These are phyloP conservation scores for Cepaea nemoralis DNA, from an alignment of 1,140 invertebrate genomes.

Conservation along the genomic window DNA sequence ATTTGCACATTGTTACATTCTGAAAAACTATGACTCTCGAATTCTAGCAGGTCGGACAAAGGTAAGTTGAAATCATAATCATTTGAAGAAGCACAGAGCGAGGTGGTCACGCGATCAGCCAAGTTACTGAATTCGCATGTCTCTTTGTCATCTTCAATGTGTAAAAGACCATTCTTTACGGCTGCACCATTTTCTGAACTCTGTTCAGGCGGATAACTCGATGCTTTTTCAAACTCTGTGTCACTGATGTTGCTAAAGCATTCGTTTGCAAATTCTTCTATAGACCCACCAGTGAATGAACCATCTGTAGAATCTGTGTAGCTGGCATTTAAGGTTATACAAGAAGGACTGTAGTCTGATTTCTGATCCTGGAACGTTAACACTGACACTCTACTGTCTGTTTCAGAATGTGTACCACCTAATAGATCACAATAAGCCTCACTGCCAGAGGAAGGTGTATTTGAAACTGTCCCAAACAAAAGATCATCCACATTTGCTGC, in stretches of 20 bases:
- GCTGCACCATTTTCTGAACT: neutral
- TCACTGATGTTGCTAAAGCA: neutral
- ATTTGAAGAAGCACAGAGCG: neutral
- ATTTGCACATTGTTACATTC: neutral
- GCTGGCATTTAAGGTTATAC: neutral
- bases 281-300: neutral
- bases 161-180: neutral
- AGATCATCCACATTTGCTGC: slow-evolving; percentile 18
- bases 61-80: neutral
- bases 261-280: slow-evolving; percentile 24
- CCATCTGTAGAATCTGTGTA: neutral
- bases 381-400: neutral
- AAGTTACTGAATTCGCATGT: neutral
- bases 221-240: neutral
- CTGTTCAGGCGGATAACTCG: neutral
- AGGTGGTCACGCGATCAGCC: neutral
- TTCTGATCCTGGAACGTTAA: neutral
- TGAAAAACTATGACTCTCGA: neutral
- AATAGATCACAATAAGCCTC: neutral
- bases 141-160: neutral
- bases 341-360: neutral
- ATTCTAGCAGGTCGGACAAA: neutral
- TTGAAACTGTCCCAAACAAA: neutral
- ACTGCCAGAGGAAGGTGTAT: neutral
- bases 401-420: neutral